Base-by-base conservation (phyloP, 92 coral and sea anemone species). In the Epizoanthus scotinus region DNA sequence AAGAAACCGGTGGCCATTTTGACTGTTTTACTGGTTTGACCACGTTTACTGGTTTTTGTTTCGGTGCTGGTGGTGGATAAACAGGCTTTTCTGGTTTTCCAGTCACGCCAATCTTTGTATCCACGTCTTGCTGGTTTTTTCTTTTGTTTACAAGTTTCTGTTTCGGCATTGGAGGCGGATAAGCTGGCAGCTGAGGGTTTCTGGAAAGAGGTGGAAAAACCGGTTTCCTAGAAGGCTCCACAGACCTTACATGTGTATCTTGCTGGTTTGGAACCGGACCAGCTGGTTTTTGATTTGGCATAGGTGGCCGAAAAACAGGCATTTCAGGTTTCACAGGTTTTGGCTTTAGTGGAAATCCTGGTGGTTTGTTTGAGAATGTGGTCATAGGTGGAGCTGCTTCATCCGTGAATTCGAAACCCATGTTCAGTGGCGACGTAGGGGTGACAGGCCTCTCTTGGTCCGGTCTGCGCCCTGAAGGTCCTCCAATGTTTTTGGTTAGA, bases 361-460 rank as follows among this genome's bases (percentile, higher is more conserved):
- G 38, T 59, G 69, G 81, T 31, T 1, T 8, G 25, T 20, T 55
- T 17, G 67, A 5, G 49, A 75, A 75, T 31, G 8, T 36, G 24
- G 68, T 3, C 47, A 14, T 21, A 0, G 81, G 81, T 21, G 67
- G 19, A 42, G 56, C 25, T 5, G 9, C 21, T 22, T 40, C 81
- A 22, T 59, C 57, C 18, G 17, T 18, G 44, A 47, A 17, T 10
- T 75, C 68, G 34, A 75, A 75, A 36, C 53, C 81, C 25, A 75
- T 14, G 69, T 75, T 75, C 21, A 54, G 60, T 14, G 81, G 81
- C 19, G 81, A 60, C 24, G 81, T 75, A 8, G 69, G 81, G 62
- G 81, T 36, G 12, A 22, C 21, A 6, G 68, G 56, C 69, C 67
- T 60, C 17, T 75, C 68, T 6, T 58, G 22, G 81, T 75, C 24